Evolutionary conservation across 2,113 vertebrate genomes (phyloP), one percentile per base, ranked within the genome.

Genomic region (Gorsachius goisagi): DNA sequence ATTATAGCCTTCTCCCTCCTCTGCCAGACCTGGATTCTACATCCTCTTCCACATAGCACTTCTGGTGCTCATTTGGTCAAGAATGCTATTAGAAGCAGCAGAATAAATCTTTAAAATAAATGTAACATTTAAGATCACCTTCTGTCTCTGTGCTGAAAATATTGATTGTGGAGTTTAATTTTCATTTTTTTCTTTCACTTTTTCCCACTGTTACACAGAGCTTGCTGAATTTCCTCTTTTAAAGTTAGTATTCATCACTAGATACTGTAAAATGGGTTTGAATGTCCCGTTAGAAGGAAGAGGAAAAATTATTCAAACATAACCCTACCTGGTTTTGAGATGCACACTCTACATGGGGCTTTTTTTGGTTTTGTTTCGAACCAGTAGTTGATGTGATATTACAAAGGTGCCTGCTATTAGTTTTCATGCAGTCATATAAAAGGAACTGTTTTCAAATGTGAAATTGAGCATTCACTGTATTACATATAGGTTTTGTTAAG

Each of bases 101-200:
- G 24, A 92, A 95, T 79, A 86, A 87, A 89, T 89, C 53, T 82
- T 90, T 66, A 52, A 85, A 87, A 87, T 32, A 90, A 53, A 84
- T 32, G 17, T 16, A 77, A 56, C 12, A 15, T 77, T 83, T 77
- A 79, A 47, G 37, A 90, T 55, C 37, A 59, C 13, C 12, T 78
- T 76, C 69, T 72, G 21, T 50, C 87, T 95, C 17, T 22, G 2
- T 37, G 33, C 10, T 74, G 55, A 72, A 73, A 80, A 37, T 60
- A 27, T 60, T 81, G 27, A 68, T 55, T 68, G 6, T 27, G 10
- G 20, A 62, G 14, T 82, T 86, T 84, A 30, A 58, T 76, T 78
- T 88, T 78, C 4, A 59, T 75, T 75, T 96, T 92, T 89, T 30
- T 17, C 5, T 49, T 91, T 12, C 39, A 53, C 4, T 67, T 94